A percentile compares a stretch with the other conserved stretches of the same genome.
Conservation (phyloP, 2,888 invertebrate genomes). For the Metalampra italica region DNA sequence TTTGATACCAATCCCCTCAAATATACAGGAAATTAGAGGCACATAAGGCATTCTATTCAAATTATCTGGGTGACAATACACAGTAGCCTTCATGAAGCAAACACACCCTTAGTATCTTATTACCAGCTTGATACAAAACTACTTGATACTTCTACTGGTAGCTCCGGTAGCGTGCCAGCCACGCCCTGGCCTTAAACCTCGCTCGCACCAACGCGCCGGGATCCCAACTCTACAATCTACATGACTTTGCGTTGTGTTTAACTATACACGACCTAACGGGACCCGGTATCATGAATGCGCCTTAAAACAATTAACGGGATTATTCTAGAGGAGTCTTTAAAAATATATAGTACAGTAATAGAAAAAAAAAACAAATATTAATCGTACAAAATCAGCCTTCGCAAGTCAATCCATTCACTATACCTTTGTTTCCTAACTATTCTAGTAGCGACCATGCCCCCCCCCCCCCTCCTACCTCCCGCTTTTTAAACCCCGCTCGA, state of each 20-base stretch:
- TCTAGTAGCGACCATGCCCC: conserved; percentile 10
- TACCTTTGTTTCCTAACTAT: conserved; percentile 42
- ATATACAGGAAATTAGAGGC: too few relatives aligned
- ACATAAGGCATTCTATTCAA: too few relatives aligned
- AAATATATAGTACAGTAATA: conserved; percentile 15
- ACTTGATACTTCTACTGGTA: too few relatives aligned
- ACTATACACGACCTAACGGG: background rate
- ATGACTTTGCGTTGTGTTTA: background rate
- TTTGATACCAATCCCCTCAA: too few relatives aligned
- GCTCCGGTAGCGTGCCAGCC: too few relatives aligned
- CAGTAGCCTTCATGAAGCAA: too few relatives aligned
- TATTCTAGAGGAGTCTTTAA: conserved; percentile 15
- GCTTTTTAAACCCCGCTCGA: conserved; percentile 11
- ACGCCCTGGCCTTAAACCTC: too few relatives aligned
- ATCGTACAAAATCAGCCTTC: conserved; percentile 66
- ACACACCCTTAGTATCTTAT: too few relatives aligned
- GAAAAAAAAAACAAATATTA: conserved; percentile 30
- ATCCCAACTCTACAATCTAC: too few relatives aligned
- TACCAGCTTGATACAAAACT: too few relatives aligned
- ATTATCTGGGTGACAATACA: too few relatives aligned
- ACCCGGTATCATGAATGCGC: background rate
- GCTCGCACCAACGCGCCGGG: background rate
- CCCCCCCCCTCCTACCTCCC: too few relatives aligned
- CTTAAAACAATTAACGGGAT: background rate
- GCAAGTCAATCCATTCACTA: conserved; percentile 42